These are phyloP conservation scores for Sigmodon hispidus DNA, from an alignment of 2,113 vertebrate genomes.

Conservation along the genomic window DNA sequence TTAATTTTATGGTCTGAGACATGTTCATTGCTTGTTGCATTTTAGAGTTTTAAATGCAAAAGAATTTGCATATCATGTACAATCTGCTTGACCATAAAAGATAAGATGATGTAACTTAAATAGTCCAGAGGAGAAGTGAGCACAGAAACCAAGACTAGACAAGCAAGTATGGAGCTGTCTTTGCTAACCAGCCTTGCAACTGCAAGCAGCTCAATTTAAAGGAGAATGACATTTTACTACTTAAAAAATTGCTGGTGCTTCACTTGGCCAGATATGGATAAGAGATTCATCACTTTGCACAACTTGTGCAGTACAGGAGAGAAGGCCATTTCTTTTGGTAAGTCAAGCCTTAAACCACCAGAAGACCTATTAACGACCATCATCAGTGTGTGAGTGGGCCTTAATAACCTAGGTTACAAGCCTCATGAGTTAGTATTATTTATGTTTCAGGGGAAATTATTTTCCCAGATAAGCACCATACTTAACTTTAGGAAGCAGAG, in stretches of 20 bases:
- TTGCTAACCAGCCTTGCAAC: constrained; percentile 44
- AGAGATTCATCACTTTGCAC: constrained; percentile 44
- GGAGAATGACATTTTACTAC: constrained; percentile 38
- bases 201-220: constrained; percentile 54
- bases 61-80: background rate
- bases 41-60: background rate
- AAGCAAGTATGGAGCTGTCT: background rate
- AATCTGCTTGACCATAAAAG: background rate
- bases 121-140: background rate
- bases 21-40: background rate
- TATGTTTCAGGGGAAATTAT: constrained; percentile 72
- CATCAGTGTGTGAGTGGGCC: constrained; percentile 46
- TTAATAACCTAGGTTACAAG: constrained; percentile 61
- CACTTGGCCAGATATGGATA: constrained; percentile 50
- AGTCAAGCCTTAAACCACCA: constrained; percentile 58
- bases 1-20: background rate
- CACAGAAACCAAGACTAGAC: background rate
- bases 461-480: constrained; percentile 71
- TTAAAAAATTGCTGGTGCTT: constrained; percentile 59
- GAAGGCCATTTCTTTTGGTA: background rate
- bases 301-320: constrained; percentile 42
- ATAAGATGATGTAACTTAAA: constrained; percentile 1
- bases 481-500: constrained; percentile 66
- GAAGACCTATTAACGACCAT: constrained; percentile 48
- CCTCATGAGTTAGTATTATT: constrained; percentile 69